A percentile compares a stretch with the other conserved stretches of the same genome.
Evolutionary conservation across 1,140 invertebrate genomes (phyloP).

Genomic region (Saxidomus purpurata): DNA sequence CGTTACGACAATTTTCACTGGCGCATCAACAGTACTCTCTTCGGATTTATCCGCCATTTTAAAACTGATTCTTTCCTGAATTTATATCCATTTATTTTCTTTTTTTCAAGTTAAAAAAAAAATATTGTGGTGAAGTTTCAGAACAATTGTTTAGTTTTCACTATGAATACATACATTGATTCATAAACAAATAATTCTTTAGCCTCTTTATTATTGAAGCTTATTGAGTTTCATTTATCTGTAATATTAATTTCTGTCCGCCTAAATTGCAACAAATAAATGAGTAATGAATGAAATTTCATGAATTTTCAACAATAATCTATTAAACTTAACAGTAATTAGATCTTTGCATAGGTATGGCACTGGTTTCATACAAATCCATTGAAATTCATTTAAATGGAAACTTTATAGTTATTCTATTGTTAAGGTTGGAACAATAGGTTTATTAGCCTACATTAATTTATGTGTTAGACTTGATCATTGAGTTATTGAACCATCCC

Average conservation of each 20-base stretch:
- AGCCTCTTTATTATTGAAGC: background rate
- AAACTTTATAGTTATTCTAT: conserved; percentile 44
- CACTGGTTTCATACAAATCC: background rate
- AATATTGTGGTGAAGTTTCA: background rate
- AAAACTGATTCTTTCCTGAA: background rate
- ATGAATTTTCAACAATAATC: conserved; percentile 29
- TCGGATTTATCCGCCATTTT: conserved; percentile 35
- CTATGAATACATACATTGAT: background rate
- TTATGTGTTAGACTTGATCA: conserved; percentile 21
- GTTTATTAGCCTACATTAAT: conserved; percentile 28
- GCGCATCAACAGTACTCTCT: background rate
- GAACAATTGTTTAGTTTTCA: background rate
- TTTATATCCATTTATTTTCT: background rate
- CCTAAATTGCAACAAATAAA: background rate
- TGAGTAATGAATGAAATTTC: conserved; percentile 34
- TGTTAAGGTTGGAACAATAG: conserved; percentile 51
- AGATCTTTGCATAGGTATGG: background rate
- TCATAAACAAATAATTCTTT: background rate
- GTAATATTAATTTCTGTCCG: conserved; percentile 12
- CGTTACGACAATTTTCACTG: conserved; percentile 23
- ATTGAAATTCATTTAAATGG: conserved; percentile 58
- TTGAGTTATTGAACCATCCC: background rate
- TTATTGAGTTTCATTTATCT: background rate
- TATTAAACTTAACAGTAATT: conserved; percentile 45
- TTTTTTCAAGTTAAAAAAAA: background rate